phyloP scores from a whole-genome alignment of 2,888 invertebrate species.

The Lochmaea capreae region DNA sequence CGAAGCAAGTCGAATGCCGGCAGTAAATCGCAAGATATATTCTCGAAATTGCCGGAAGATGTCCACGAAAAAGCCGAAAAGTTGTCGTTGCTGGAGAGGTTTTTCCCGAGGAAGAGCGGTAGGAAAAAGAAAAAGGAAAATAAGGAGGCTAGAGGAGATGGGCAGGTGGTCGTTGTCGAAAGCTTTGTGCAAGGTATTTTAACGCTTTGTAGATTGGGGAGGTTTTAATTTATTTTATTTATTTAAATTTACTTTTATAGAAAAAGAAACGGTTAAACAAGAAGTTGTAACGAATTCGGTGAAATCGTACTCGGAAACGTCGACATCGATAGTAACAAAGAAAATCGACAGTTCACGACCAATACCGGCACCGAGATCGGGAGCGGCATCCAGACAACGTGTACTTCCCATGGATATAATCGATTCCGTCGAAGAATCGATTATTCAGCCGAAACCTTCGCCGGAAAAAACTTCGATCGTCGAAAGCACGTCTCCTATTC shows the following conservation, averaged over 20 bases:
- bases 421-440: constrained; percentile 58
- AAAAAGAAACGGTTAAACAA: constrained; percentile 7
- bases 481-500: constrained; percentile 56
- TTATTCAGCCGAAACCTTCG: constrained; percentile 42
- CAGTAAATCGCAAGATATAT: constrained; percentile 60
- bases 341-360: constrained; percentile 54
- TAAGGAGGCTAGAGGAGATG: constrained; percentile 51
- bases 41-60: constrained; percentile 51
- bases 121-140: constrained; percentile 73
- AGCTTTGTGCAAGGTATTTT: constrained; percentile 35
- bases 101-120: constrained; percentile 77
- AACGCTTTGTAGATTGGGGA: background rate
- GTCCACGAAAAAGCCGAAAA: constrained; percentile 64
- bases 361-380: constrained; percentile 62
- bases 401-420: constrained; percentile 70
- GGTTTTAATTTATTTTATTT: no score
- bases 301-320: constrained; percentile 29
- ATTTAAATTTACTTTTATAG: background rate
- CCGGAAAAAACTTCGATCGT: constrained; percentile 49
- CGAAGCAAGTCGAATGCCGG: constrained; percentile 65
- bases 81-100: constrained; percentile 74
- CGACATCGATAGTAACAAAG: constrained; percentile 15
- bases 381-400: constrained; percentile 69
- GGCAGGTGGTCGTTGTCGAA: constrained; percentile 59
- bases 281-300: constrained; percentile 21